These are phyloP conservation scores for Neoscelio sp. DNA, from an alignment of 2,888 invertebrate genomes.

Conservation along the genomic window DNA sequence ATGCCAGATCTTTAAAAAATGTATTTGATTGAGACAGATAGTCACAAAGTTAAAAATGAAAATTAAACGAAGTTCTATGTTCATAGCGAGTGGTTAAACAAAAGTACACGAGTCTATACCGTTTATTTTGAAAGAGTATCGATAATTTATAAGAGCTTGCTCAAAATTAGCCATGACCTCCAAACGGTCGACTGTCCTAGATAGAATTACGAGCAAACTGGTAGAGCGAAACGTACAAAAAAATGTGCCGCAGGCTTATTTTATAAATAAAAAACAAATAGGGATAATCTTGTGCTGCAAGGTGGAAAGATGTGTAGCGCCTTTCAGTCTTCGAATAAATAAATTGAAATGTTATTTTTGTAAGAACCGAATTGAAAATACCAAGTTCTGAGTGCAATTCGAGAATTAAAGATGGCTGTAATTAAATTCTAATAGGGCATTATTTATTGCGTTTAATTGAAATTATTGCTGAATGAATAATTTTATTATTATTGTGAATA, in stretches of 20 bases:
- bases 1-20: too few species aligned
- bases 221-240: constrained; percentile 64
- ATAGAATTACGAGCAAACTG: constrained; percentile 62
- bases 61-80: constrained; percentile 6
- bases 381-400: not conserved
- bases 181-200: constrained; percentile 63
- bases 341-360: constrained; percentile 24
- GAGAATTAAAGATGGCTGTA: too few species aligned
- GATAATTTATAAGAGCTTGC: constrained; percentile 61
- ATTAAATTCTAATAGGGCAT: too few species aligned
- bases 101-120: constrained; percentile 27
- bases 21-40: constrained; percentile 31
- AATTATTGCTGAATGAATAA: too few species aligned
- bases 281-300: constrained; percentile 14
- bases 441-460: too few species aligned
- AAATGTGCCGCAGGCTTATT: constrained; percentile 58
- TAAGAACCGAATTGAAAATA: constrained; percentile 7
- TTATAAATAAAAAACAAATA: constrained; percentile 49
- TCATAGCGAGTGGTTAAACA: constrained; percentile 32
- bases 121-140: constrained; percentile 42
- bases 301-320: not conserved
- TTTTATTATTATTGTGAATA: too few species aligned
- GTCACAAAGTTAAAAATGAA: constrained; percentile 22
- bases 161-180: constrained; percentile 58
- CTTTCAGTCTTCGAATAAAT: constrained; percentile 13